Percentiles rank a stretch among this genome's conserved stretches.
phyloP scores from a whole-genome alignment of 2,888 invertebrate genomes.

The Hylaea fasciaria region DNA sequence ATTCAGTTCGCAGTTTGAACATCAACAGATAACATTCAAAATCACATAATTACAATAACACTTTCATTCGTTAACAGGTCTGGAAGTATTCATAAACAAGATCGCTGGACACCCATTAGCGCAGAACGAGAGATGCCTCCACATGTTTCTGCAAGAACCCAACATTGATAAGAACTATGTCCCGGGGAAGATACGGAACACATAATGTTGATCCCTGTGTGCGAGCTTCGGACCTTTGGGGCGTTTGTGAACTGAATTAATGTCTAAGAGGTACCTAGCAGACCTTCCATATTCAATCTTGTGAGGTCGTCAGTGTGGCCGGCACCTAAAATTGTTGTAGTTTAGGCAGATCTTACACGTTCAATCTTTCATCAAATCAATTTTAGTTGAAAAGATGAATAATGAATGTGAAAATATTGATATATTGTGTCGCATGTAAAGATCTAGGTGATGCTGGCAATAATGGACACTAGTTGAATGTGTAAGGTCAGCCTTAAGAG shows the following conservation, averaged over 20 bases:
- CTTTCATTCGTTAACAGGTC: conserved; percentile 67
- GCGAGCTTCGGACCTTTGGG: conserved; percentile 54
- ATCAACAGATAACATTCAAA: too few relatives aligned
- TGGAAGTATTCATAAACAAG: conserved; percentile 99
- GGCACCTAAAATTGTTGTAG: too few relatives aligned
- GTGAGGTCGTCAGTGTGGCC: too few relatives aligned
- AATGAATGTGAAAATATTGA: too few relatives aligned
- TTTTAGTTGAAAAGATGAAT: too few relatives aligned
- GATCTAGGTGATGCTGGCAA: background rate
- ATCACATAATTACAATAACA: too few relatives aligned
- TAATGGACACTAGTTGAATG: background rate
- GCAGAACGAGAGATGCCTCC: conserved; percentile 99
- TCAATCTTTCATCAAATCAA: too few relatives aligned
- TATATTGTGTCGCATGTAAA: too few relatives aligned
- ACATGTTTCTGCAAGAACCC: conserved; percentile 99
- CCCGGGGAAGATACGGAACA: conserved; percentile 99
- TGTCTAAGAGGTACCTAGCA: background rate
- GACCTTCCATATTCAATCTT: too few relatives aligned
- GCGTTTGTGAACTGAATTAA: conserved; percentile 45
- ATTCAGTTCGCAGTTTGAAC: too few relatives aligned
- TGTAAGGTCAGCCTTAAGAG: background rate
- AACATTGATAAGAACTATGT: conserved; percentile 99
- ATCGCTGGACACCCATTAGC: conserved; percentile 99
- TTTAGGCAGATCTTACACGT: too few relatives aligned
- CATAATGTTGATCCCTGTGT: conserved; percentile 84